These are phyloP conservation scores for Achroia grisella DNA, from an alignment of 1,140 invertebrate genomes.

Conservation along the genomic window DNA sequence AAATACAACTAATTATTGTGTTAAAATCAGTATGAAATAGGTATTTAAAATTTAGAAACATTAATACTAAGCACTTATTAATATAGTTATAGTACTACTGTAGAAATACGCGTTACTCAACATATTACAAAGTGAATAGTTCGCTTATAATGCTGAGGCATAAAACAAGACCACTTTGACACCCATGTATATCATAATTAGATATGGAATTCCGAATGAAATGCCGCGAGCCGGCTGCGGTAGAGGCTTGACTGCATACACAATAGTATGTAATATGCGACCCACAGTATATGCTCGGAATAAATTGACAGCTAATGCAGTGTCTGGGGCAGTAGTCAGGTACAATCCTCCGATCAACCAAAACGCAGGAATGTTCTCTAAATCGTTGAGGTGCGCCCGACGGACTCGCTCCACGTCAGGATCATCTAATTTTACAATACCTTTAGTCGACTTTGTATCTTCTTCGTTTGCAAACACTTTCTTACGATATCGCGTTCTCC, in stretches of 20 bases:
- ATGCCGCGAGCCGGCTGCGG: conserved; percentile 77
- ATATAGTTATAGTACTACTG: no score
- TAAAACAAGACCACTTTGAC: conserved; percentile 22
- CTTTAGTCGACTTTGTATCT: conserved; percentile 44
- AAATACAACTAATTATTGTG: no score
- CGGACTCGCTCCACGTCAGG: conserved; percentile 65
- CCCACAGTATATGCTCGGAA: conserved; percentile 75
- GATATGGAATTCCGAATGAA: conserved; percentile 36
- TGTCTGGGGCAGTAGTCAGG: conserved; percentile 73
- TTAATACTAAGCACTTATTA: no score
- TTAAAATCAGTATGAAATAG: no score
- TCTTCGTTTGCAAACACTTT: conserved; percentile 57
- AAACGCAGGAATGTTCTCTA: conserved; percentile 81
- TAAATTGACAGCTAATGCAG: conserved; percentile 64
- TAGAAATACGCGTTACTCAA: no score
- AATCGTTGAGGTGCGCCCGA: conserved; percentile 79
- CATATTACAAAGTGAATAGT: neutral
- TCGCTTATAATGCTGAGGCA: conserved; percentile 20
- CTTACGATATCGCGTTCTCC: conserved; percentile 52
- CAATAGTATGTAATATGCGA: conserved; percentile 76
- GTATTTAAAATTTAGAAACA: no score
- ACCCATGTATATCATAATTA: conserved; percentile 33
- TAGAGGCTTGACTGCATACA: conserved; percentile 74
- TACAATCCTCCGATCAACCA: conserved; percentile 76
- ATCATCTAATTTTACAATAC: conserved; percentile 61